phyloP scores from a whole-genome alignment of 2,888 invertebrate genomes.

The Dioctria rufipes region DNA sequence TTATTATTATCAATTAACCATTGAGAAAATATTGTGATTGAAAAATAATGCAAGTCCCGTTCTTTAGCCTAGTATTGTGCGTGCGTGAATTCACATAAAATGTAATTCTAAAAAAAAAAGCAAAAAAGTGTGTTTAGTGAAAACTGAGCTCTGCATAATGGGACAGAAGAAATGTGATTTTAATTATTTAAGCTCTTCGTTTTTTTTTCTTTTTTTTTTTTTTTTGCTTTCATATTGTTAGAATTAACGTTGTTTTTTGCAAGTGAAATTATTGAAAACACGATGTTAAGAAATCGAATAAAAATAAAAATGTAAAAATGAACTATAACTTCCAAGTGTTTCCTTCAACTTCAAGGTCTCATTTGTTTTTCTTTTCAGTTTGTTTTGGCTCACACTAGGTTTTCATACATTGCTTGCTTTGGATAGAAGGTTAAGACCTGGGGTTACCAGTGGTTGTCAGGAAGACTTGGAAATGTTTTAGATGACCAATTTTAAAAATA shows the following conservation, averaged over 20 bases:
- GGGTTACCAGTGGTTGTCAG: constrained; percentile 12
- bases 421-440: too few species aligned
- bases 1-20: not conserved
- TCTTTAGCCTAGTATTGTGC: constrained; percentile 5
- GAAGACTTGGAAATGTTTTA: too few species aligned
- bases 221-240: constrained; percentile 20
- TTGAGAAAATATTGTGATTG: constrained; percentile 30
- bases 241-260: too few species aligned
- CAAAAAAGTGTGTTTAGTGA: not conserved
- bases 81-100: constrained; percentile 2
- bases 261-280: not conserved
- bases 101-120: not conserved
- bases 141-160: constrained; percentile 23
- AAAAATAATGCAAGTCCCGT: not conserved
- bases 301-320: not conserved
- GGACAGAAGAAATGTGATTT: constrained; percentile 44
- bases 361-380: constrained; percentile 1
- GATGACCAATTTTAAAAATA: too few species aligned
- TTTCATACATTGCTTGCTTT: too few species aligned
- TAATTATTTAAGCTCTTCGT: constrained; percentile 40
- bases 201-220: constrained; percentile 34
- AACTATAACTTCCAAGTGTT: not conserved
- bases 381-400: too few species aligned
- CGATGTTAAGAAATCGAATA: constrained; percentile 43
- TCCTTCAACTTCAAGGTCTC: constrained; percentile 21